These are phyloP conservation scores for Gasterosteus nipponicus DNA, from an alignment of 2,113 vertebrate genomes.

Conservation along the genomic window DNA sequence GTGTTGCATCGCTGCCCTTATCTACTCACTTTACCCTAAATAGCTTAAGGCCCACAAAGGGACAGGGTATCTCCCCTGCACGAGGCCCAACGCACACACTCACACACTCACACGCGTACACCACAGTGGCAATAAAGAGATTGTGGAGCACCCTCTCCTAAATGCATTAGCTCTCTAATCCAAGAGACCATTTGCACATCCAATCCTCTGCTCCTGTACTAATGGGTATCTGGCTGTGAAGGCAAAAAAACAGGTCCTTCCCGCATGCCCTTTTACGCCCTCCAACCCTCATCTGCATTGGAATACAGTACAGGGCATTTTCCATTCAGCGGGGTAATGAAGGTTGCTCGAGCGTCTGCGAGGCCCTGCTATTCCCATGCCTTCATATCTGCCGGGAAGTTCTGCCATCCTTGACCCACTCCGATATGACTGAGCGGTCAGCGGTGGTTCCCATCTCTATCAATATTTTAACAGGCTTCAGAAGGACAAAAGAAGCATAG, in stretches of 20 bases:
- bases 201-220: constrained; percentile 84
- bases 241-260: constrained; percentile 51
- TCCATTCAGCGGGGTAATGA: constrained; percentile 70
- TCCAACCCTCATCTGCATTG: constrained; percentile 83
- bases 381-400: constrained; percentile 65
- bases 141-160: constrained; percentile 74
- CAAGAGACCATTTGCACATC: constrained; percentile 89
- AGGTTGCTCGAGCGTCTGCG: constrained; percentile 44
- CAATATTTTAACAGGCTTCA: constrained; percentile 80
- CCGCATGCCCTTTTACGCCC: constrained; percentile 86
- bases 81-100: constrained; percentile 53
- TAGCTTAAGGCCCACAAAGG: constrained; percentile 69
- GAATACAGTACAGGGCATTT: constrained; percentile 82
- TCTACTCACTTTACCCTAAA: constrained; percentile 75
- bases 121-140: constrained; percentile 69
- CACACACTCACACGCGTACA: constrained; percentile 29
- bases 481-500: constrained; percentile 64
- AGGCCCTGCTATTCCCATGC: constrained; percentile 31
- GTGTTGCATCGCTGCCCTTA: constrained; percentile 59
- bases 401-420: constrained; percentile 70
- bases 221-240: constrained; percentile 82
- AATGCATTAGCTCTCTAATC: constrained; percentile 86
- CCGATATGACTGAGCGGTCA: constrained; percentile 71
- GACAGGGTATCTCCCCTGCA: constrained; percentile 62
- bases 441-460: constrained; percentile 70